Percentiles rank a stretch among this genome's conserved stretches.
Conservation (phyloP, 2,113 vertebrate species). For the Phaethon lepturus region DNA sequence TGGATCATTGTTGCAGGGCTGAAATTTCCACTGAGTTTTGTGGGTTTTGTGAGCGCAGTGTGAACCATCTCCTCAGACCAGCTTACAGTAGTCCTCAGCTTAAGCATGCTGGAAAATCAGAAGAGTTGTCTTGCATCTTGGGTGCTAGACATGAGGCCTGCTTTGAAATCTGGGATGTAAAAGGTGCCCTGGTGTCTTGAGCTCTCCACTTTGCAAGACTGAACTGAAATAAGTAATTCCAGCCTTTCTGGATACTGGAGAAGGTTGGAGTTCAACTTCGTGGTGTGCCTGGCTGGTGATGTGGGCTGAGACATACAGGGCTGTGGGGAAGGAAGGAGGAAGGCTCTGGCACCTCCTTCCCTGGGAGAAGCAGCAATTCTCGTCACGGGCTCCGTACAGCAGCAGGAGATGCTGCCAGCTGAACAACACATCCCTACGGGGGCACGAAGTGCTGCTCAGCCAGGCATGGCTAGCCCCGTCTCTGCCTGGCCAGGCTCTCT, state of each 20-base stretch:
- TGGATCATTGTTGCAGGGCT: conserved; percentile 47
- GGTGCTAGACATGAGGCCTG: background rate
- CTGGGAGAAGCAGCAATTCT: background rate
- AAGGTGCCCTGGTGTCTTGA: background rate
- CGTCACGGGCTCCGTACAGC: background rate
- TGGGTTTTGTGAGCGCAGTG: conserved; percentile 34
- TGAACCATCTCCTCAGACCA: conserved; percentile 33
- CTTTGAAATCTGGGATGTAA: background rate
- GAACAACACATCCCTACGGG: conserved; percentile 50
- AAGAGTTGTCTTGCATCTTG: background rate
- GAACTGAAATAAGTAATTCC: background rate
- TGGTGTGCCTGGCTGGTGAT: background rate
- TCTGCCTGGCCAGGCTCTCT: conserved; percentile 24
- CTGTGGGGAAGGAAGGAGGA: background rate
- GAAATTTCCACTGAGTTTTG: conserved; percentile 46
- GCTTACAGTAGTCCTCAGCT: background rate
- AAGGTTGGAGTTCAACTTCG: background rate
- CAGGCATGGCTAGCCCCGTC: conserved; percentile 19
- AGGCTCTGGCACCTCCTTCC: background rate
- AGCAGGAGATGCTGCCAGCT: conserved; percentile 55
- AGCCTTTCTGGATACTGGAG: background rate
- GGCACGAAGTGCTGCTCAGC: conserved; percentile 40
- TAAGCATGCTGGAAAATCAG: background rate
- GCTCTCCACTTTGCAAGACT: background rate
- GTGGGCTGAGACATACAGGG: background rate